Base-by-base conservation (phyloP, 2,888 invertebrate genomes). In the Drosophila formosana region DNA sequence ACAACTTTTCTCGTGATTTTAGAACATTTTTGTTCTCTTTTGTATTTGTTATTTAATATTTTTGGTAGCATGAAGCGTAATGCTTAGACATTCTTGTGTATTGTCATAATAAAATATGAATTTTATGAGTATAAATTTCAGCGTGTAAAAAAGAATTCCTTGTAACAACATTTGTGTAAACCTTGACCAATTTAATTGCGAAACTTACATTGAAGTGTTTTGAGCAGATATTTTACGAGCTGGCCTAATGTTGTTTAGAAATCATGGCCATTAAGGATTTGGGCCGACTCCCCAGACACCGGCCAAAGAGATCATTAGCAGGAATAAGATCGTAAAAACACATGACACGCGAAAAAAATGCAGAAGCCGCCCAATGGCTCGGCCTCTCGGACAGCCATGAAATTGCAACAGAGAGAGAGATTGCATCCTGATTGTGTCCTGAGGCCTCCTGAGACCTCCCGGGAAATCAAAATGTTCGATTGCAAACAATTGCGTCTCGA, bases 241-340 rank as follows among this genome's bases (percentile, higher is more conserved):
- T 25, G 61, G 66, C 57, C 78, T 56, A 82, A 82, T 80, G 58
- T 64, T 68, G 23, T 37, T 41, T 50, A 34, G 25, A 63, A 61
- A 71, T 65, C 62, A 23, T 41, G 41, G 45, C 75, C 72, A 80
- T 55, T 67, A 81, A 58, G 47, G 61, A 9, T 50, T 25, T 49
- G 51, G 52, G 25, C 18, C 2, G 25, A 56, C 9, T 34, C 69
- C 49, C 57, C 9, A 11, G 61, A 47, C 57, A 69, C n/a, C 52
- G 52, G 46, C 51, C 25, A 82, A 71, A 75, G 79, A 83, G 81
- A 83, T 86, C 83, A 84, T 84, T 86, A 84, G 79, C 72, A 58
- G 83, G 87, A 84, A 84, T 85, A 82, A 85, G 85, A 85, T 85
- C 85, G 85, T 85, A 85, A 85, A 88, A 82, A 80, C 41, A 70